Evolutionary conservation across 2,797 vertebrate species (phyloP).

Genomic region (Enteromius anoplus): DNA sequence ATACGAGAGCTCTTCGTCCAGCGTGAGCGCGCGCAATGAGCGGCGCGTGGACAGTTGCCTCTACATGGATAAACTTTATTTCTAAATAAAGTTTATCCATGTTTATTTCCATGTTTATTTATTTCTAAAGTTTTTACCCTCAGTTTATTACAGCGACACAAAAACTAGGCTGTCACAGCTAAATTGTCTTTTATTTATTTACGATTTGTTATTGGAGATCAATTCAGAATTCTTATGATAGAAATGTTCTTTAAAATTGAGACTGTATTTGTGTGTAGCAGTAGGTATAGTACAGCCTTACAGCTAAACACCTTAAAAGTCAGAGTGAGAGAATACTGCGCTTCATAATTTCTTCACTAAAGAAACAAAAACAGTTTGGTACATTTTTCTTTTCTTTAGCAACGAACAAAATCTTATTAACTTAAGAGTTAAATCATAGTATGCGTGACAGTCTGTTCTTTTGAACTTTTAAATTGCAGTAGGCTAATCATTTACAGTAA

Average conservation of each 20-base stretch:
- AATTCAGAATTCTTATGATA: background rate
- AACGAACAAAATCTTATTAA: background rate
- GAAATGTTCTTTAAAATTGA: background rate
- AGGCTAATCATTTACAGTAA: slow-evolving; percentile 5
- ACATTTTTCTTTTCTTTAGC: background rate
- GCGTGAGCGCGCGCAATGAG: background rate
- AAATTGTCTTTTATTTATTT: background rate
- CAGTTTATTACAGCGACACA: background rate
- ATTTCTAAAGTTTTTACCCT: no score
- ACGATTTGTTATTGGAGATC: background rate
- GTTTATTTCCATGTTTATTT: no score
- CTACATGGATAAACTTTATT: background rate
- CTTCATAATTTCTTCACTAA: background rate
- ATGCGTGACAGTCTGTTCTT: slow-evolving; percentile 2
- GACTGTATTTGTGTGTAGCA: background rate
- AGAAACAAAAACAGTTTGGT: background rate
- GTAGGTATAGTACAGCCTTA: background rate
- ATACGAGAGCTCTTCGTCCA: slow-evolving; percentile 71
- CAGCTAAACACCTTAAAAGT: background rate
- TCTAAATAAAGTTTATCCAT: no score
- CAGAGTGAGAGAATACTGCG: background rate
- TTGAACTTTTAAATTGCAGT: slow-evolving; percentile 4
- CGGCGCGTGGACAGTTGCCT: slow-evolving; percentile 15
- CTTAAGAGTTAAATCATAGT: background rate
- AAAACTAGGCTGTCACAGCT: background rate